Conservation (phyloP, 2,113 vertebrate genomes). For the Crotalus tigris region DNA sequence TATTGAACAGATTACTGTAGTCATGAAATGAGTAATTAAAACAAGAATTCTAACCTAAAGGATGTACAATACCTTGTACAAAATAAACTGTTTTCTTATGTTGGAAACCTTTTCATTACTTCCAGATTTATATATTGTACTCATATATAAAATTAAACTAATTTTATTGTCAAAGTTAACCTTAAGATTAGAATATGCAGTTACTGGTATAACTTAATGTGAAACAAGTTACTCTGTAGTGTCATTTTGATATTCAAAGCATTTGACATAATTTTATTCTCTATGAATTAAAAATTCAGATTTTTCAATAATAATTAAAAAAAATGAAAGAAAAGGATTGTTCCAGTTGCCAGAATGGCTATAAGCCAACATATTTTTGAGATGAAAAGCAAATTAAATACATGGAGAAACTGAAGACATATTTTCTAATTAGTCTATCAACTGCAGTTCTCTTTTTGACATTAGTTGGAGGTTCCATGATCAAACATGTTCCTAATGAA, state of each 20-base stretch:
- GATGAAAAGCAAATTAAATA: background rate
- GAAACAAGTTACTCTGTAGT: background rate
- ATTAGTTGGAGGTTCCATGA: background rate
- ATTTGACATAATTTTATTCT: background rate
- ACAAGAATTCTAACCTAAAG: conserved; percentile 6
- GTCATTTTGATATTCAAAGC: background rate
- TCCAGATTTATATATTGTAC: background rate
- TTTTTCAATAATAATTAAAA: background rate
- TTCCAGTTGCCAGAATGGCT: background rate
- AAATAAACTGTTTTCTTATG: background rate
- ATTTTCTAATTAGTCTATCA: background rate
- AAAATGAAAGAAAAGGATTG: background rate
- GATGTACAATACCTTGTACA: background rate
- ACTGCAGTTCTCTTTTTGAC: background rate
- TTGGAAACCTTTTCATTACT: background rate
- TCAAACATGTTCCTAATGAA: background rate
- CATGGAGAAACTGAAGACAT: background rate
- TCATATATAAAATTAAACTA: conserved; percentile 23
- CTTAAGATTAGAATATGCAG: background rate
- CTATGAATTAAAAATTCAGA: background rate
- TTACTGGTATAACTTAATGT: background rate
- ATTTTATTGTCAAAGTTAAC: conserved; percentile 18
- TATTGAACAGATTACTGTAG: background rate
- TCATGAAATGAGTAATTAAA: conserved; percentile 11
- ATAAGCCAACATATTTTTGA: background rate